Base-by-base conservation (phyloP, 2,113 vertebrate species). In the Nansenia antarctica region DNA sequence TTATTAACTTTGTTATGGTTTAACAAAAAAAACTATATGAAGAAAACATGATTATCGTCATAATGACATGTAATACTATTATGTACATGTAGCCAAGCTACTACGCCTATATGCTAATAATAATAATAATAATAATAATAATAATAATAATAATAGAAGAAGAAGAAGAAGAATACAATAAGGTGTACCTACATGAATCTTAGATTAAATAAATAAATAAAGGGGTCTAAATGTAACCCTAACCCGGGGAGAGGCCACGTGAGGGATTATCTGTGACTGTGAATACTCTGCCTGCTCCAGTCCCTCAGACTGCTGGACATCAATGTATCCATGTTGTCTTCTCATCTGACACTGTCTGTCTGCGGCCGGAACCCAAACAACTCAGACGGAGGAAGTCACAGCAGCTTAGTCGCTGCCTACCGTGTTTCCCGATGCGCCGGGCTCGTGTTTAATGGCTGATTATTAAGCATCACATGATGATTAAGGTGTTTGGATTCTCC, bases 281-380 rank as follows among this genome's bases (percentile, higher is more conserved):
- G 82, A 77, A 72, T 74, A 76, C 77, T 69, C 72, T 80, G 77
- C 68, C 72, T 80, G 77, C 8, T 65, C 82, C 85, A 86, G 87
- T 86, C 79, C 67, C 73, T 62, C 80, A 87, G 79, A 85, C 81
- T 78, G 77, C 80, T 82, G 82, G 87, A 88, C 82, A 89, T 89
- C 70, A 87, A 77, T 82, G 39, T 85, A 89, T 91, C 79, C 87
- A 89, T 87, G 68, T 80, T 52, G 70, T 54, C 69, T 85, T 71
- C 63, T 77, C 80, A 68, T 74, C 80, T 58, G 42, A 45, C 70
- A 73, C 59, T 68, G 72, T 81, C 34, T 72, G 67, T 62, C 47
- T 79, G 32, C 60, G 32, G 42, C 32, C 59, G 64, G 58, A 58
- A 65, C 29, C 29, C 5, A 27, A 18, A 15, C 55, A 47, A 47